These are phyloP conservation scores for Catostylus mosaicus DNA, from an alignment of 30 jellyfish, hydroid and myxozoan genomes.

Conservation along the genomic window DNA sequence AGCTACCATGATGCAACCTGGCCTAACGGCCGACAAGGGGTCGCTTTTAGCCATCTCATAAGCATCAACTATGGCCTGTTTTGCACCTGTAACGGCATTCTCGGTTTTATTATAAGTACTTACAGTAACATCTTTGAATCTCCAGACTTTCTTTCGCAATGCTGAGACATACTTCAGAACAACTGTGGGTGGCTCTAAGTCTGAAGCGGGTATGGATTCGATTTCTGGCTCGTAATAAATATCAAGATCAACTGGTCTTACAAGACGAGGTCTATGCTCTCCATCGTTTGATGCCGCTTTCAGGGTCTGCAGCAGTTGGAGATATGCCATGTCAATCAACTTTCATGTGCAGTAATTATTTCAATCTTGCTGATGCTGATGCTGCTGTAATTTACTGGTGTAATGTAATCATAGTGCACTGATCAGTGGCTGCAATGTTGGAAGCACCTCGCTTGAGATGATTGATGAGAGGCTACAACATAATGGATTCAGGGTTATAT, in stretches of 20 bases:
- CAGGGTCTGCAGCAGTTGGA: conserved; percentile 4
- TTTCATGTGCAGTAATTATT: not conserved
- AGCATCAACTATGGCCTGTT: conserved; percentile 6
- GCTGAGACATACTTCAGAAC: conserved; percentile 29
- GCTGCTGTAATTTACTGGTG: no score
- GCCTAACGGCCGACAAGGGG: conserved; percentile 45
- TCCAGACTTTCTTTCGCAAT: conserved; percentile 40
- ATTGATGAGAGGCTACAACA: not conserved
- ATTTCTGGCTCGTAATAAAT: conserved; percentile 37
- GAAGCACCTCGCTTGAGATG: not conserved
- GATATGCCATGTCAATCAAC: conserved; percentile 16
- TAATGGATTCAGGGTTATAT: not conserved
- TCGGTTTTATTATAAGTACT: not conserved
- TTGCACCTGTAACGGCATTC: conserved; percentile 9
- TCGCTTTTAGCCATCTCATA: conserved; percentile 43
- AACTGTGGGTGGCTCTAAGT: not conserved
- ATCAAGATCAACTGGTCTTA: conserved; percentile 41
- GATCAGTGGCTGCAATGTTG: not conserved
- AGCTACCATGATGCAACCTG: conserved; percentile 53
- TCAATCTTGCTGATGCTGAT: not conserved
- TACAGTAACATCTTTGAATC: conserved; percentile 23
- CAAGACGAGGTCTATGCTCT: not conserved
- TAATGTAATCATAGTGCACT: no score
- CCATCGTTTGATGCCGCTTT: conserved; percentile 28
- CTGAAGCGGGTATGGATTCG: not conserved